A percentile compares a stretch with the other conserved stretches of the same genome.
These are phyloP conservation scores for Peromyscus melanophrys DNA, from an alignment of 2,797 vertebrate genomes.

Conservation along the genomic window DNA sequence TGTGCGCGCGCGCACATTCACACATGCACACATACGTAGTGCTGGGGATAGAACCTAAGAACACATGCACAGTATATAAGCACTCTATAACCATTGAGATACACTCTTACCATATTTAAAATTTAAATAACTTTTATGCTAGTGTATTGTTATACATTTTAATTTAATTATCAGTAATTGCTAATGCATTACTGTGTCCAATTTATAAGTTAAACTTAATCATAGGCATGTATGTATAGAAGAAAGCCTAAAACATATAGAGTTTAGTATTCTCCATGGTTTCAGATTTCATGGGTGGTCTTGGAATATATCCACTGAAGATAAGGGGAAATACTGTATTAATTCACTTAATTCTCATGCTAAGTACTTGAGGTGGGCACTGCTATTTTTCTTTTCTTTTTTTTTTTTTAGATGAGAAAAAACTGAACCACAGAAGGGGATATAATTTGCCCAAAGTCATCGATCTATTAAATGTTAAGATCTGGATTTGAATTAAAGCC, in stretches of 20 bases:
- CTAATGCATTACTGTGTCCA: neutral
- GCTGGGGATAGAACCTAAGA: neutral
- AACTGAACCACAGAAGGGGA: neutral
- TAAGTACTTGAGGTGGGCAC: neutral
- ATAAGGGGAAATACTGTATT: neutral
- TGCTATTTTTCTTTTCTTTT: neutral
- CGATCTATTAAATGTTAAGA: conserved; percentile 42
- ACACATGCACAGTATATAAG: neutral
- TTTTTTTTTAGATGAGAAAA: conserved; percentile 7
- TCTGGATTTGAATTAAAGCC: neutral
- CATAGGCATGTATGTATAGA: neutral
- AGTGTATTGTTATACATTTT: neutral
- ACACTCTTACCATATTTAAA: neutral
- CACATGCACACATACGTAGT: neutral
- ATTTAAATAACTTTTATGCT: neutral
- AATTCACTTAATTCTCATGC: neutral
- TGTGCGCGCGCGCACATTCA: rapidly evolving
- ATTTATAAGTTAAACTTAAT: neutral
- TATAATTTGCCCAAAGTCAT: conserved; percentile 17
- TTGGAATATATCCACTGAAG: neutral
- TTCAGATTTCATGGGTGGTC: neutral
- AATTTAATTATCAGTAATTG: neutral
- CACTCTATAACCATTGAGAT: neutral
- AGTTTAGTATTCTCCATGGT: neutral
- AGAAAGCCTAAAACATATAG: neutral